These are phyloP conservation scores for Glaucopsyche alexis DNA, from an alignment of 2,888 invertebrate species.

Conservation along the genomic window DNA sequence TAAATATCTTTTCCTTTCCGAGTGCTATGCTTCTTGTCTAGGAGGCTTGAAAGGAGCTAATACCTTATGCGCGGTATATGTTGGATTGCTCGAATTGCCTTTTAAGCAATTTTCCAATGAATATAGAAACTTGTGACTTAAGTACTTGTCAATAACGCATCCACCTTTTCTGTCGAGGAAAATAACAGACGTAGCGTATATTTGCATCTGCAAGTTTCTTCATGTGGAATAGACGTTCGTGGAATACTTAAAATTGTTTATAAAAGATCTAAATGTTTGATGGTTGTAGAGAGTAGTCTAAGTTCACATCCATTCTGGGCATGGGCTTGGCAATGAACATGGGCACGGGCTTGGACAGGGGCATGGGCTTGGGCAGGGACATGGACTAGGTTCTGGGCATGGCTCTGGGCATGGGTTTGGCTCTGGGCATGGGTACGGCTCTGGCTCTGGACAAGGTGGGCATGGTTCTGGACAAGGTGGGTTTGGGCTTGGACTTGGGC, in stretches of 20 bases:
- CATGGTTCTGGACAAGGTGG: constrained; percentile 16
- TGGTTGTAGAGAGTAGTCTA: neutral
- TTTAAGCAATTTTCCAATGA: neutral
- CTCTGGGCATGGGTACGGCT: neutral
- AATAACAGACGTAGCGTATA: neutral
- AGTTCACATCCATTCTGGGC: constrained; percentile 8
- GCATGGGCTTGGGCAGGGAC: neutral
- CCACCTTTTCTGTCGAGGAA: neutral
- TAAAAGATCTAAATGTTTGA: neutral
- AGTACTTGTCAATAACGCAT: neutral
- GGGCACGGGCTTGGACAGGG: neutral
- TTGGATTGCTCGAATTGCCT: neutral
- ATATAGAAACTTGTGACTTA: neutral
- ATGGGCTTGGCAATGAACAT: neutral
- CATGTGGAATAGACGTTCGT: neutral
- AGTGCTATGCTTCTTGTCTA: neutral
- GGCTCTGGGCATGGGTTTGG: neutral
- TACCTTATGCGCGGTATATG: neutral
- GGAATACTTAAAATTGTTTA: neutral
- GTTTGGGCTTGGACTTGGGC: neutral
- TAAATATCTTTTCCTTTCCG: too few relatives aligned
- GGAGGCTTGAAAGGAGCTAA: neutral
- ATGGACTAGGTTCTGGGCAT: neutral
- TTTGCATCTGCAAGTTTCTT: neutral
- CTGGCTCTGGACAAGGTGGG: constrained; percentile 8